Percentiles rank a stretch among this genome's conserved stretches.
Conservation (phyloP, 2,113 vertebrate genomes). For the Passer domesticus region DNA sequence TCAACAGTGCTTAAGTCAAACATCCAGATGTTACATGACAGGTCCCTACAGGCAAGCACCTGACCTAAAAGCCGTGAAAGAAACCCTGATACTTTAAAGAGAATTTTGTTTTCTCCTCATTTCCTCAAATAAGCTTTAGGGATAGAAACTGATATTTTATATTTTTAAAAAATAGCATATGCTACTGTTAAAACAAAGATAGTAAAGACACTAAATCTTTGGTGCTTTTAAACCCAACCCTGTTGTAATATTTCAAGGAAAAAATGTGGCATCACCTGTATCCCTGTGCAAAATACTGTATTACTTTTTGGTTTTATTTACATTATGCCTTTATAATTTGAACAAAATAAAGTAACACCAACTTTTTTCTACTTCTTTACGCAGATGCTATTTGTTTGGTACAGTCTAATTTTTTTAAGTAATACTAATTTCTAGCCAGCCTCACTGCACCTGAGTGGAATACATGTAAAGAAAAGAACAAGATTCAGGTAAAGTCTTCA, state of each 20-base stretch:
- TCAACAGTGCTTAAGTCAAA: neutral
- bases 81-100: neutral
- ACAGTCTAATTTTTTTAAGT: neutral
- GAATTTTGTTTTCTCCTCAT: neutral
- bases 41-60: neutral
- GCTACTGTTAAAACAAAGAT: neutral
- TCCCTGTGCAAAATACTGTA: neutral
- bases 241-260: neutral
- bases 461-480: neutral
- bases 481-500: neutral
- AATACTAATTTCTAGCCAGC: neutral
- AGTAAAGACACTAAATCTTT: neutral
- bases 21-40: neutral
- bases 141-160: neutral
- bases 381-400: neutral
- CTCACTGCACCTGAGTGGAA: neutral
- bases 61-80: neutral
- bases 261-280: neutral
- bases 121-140: neutral
- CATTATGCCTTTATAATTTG: neutral
- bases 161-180: neutral
- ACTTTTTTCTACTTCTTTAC: neutral
- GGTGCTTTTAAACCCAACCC: neutral
- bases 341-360: neutral
- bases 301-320: neutral